Evolutionary conservation across 2,888 invertebrate species (phyloP).

Genomic region (Ophion costatus): DNA sequence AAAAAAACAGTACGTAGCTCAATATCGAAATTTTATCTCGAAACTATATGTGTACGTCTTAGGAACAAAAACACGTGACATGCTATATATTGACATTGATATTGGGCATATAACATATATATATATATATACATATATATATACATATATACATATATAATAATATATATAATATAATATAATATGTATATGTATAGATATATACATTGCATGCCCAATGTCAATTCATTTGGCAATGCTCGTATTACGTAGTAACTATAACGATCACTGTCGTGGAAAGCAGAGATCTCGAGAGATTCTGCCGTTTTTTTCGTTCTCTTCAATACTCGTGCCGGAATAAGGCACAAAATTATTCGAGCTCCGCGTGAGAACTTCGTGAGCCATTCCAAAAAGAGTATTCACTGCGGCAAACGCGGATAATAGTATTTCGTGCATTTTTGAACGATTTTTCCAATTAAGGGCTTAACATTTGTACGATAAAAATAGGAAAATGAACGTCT

Average conservation of each 20-base stretch:
- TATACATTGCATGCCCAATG: conserved; percentile 6
- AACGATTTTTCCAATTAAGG: not conserved
- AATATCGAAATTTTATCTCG: conserved; percentile 18
- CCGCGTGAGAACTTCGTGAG: conserved; percentile 27
- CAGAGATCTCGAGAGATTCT: not conserved
- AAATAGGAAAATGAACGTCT: not conserved
- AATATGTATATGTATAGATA: conserved; percentile 27
- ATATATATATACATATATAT: conserved; percentile 28
- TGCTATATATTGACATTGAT: too few species aligned
- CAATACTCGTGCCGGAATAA: not conserved
- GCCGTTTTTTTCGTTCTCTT: not conserved
- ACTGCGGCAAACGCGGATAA: not conserved
- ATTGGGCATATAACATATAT: too few species aligned
- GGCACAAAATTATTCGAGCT: conserved; percentile 1
- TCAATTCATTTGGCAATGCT: not conserved
- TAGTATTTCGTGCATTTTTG: conserved; percentile 15
- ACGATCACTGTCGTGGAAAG: not conserved
- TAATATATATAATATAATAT: not conserved
- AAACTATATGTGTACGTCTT: conserved; percentile 31
- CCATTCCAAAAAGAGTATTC: conserved; percentile 22
- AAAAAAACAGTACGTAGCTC: conserved; percentile 4
- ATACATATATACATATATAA: conserved; percentile 3
- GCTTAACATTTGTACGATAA: not conserved
- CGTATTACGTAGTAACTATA: conserved; percentile 9
- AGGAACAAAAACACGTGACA: conserved; percentile 24